Conservation (phyloP, 2,113 vertebrate genomes). For the Microcebus tavaratra region DNA sequence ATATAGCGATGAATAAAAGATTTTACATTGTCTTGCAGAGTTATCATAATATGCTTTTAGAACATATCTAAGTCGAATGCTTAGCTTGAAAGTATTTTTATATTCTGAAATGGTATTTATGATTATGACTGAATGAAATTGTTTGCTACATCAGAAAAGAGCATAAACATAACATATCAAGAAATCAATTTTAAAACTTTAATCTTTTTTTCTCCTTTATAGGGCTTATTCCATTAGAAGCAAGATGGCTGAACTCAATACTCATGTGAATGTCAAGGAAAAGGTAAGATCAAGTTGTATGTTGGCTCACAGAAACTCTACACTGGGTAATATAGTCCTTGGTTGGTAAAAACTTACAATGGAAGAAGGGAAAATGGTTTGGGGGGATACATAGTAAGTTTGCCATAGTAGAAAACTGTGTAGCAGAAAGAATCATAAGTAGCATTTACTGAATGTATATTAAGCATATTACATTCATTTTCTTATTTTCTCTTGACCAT, state of each 20-base stretch:
- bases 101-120: constrained; percentile 46
- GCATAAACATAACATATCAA: constrained; percentile 15
- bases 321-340: background rate
- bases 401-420: background rate
- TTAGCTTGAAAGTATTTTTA: constrained; percentile 59
- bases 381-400: background rate
- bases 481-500: background rate
- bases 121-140: constrained; percentile 42
- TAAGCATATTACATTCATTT: background rate
- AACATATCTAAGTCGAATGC: background rate
- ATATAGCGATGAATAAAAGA: constrained; percentile 59
- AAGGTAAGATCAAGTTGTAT: constrained; percentile 81
- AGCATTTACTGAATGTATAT: background rate
- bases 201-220: constrained; percentile 46
- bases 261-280: constrained; percentile 88
- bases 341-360: background rate
- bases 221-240: constrained; percentile 68
- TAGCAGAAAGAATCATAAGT: background rate
- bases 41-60: constrained; percentile 53
- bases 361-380: background rate
- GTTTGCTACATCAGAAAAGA: constrained; percentile 7
- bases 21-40: constrained; percentile 2
- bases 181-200: constrained; percentile 50
- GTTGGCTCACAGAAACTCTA: background rate
- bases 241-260: constrained; percentile 86